Evolutionary conservation across 1,140 invertebrate genomes (phyloP).

Genomic region (Hermatobates lingyangjiaoensis): DNA sequence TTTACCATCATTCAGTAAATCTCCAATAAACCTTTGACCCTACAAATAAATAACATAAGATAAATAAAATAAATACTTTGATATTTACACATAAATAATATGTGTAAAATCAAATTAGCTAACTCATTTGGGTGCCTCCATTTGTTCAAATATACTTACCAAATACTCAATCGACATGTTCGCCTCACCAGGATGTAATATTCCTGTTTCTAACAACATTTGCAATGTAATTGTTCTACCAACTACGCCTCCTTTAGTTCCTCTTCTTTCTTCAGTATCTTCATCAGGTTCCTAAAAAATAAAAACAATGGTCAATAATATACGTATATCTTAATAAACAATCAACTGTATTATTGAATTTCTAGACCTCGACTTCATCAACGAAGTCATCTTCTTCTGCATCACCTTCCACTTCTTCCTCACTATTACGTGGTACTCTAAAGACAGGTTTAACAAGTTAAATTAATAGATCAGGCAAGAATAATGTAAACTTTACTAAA

Average conservation of each 20-base stretch:
- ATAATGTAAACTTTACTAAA: too few species aligned
- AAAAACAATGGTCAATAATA: neutral
- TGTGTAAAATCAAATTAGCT: too few species aligned
- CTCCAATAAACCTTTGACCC: constrained; percentile 77
- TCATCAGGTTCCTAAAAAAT: constrained; percentile 3
- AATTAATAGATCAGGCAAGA: too few species aligned
- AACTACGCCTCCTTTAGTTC: constrained; percentile 23
- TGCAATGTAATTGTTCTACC: constrained; percentile 64
- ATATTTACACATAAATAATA: too few species aligned
- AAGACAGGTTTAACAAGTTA: neutral
- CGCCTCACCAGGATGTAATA: constrained; percentile 58
- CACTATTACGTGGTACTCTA: constrained; percentile 8
- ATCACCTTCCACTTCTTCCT: constrained; percentile 20
- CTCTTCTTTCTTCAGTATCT: constrained; percentile 6
- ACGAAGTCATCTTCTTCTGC: constrained; percentile 18
- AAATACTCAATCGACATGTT: constrained; percentile 75
- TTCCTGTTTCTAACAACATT: constrained; percentile 59
- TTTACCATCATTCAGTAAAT: constrained; percentile 66
- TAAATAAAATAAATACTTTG: too few species aligned
- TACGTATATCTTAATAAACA: neutral
- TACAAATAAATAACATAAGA: constrained; percentile 23
- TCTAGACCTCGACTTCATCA: constrained; percentile 14
- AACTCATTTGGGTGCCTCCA: too few species aligned
- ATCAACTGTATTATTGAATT: neutral
- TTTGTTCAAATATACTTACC: too few species aligned